A percentile compares a stretch with the other conserved stretches of the same genome.
Conservation (phyloP, 2,797 vertebrate species). For the Enteromius fasciolatus region DNA sequence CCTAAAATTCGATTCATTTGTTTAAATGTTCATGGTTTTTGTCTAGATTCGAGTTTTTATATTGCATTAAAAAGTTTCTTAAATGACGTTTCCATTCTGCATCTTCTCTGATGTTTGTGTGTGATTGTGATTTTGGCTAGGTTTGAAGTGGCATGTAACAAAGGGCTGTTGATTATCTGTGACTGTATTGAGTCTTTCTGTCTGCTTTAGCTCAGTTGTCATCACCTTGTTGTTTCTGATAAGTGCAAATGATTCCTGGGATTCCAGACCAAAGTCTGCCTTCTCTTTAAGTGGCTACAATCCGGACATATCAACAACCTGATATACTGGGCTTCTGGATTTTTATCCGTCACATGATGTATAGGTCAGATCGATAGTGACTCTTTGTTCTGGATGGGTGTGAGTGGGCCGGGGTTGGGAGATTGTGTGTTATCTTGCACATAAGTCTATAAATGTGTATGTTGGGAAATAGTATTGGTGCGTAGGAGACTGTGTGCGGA, state of each 20-base stretch:
- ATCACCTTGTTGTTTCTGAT: constrained; percentile 22
- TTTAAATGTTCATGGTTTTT: background rate
- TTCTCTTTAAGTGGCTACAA: constrained; percentile 8
- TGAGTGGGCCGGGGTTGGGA: constrained; percentile 19
- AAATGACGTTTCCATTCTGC: background rate
- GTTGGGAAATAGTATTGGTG: constrained; percentile 21
- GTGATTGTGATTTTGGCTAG: constrained; percentile 14
- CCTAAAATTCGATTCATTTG: background rate
- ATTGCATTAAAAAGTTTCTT: background rate
- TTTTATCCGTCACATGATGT: constrained; percentile 22
- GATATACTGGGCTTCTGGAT: constrained; percentile 21
- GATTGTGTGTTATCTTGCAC: constrained; percentile 7
- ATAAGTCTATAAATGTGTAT: constrained; percentile 35
- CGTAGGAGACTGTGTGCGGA: background rate
- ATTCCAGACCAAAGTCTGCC: background rate
- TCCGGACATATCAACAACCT: constrained; percentile 19
- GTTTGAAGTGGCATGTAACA: constrained; percentile 26
- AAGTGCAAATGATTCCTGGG: constrained; percentile 10
- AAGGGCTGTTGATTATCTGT: constrained; percentile 36
- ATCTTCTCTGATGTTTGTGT: background rate
- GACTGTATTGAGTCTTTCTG: constrained; percentile 16
- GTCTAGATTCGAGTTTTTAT: too few species aligned
- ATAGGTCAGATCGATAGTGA: constrained; percentile 43
- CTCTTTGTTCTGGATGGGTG: constrained; percentile 28
- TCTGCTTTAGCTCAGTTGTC: constrained; percentile 35